Base-by-base conservation (phyloP, 2,797 vertebrate genomes). In the Cephalopachus bancanus region DNA sequence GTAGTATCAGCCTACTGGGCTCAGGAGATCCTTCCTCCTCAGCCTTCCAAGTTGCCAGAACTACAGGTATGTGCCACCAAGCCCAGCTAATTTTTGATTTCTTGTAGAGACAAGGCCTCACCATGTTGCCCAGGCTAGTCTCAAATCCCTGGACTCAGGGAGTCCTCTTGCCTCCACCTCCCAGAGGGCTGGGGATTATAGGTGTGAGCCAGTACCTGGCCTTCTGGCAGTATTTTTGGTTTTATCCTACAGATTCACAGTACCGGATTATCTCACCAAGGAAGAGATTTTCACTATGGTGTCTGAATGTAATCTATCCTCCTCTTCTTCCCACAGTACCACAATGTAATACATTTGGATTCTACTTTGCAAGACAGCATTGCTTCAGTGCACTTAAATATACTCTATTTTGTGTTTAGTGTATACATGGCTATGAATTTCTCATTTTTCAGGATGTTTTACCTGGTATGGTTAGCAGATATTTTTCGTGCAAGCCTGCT, bases 401-500 rank as follows among this genome's bases (percentile, higher is more conserved):
- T 87, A 59, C 81, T 75, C 84, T 71, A 30, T 87, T 59, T 94
- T 79, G 75, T 83, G 30, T 94, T 89, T 93, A 64, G 33, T 83
- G 26, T 3, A 15, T 33, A 14, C n/a, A 24, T 67, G 53, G 17
- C 15, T 74, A 24, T 83, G 60, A 51, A 69, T 88, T 87, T 67
- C 12, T 96, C 22, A 79, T 53, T 80, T 83, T 78, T 62, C 37
- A 72, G 37, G 53, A 55, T 94, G n/a, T 87, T 72, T 86, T 93
- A 71, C 74, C 16, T 15, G 89, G 6, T 92, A 57, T 90, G 37
- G 55, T 72, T 85, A 51, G 59, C 91, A 55, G 85, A 51, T 96
- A 83, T 92, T 96, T 95, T 91, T 94, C 89, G 79, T 51, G 67
- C 17, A 49, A 94, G 75, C 11, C 33, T 83, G n/a, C 78, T 30